phyloP scores from a whole-genome alignment of 2,888 invertebrate genomes.

The Hydraecia micacea region DNA sequence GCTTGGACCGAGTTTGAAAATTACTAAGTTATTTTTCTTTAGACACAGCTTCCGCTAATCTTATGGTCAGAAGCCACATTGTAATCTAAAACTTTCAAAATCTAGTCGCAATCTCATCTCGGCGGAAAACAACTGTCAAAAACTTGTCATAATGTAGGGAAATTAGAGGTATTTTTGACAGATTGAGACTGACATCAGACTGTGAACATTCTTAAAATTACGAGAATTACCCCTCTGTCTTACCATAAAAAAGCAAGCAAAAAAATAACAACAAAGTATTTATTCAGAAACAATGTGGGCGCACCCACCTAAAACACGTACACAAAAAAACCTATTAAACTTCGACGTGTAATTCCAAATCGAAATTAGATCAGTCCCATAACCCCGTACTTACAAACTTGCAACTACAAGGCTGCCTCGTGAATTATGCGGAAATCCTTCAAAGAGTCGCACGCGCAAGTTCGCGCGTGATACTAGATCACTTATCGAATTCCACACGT shows the following conservation, averaged over 20 bases:
- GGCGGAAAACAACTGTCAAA: too few species aligned
- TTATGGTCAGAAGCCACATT: too few species aligned
- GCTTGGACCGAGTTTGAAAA: background rate
- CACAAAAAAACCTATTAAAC: conserved; percentile 7
- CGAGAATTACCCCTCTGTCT: too few species aligned
- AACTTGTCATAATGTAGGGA: too few species aligned
- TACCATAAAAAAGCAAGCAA: background rate
- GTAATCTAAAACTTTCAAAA: too few species aligned
- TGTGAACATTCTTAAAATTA: too few species aligned
- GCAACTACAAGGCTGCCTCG: conserved; percentile 48
- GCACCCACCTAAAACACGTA: background rate
- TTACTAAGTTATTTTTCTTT: background rate
- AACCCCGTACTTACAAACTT: conserved; percentile 12
- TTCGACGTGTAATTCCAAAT: conserved; percentile 39
- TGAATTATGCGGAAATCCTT: conserved; percentile 71
- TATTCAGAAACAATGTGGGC: background rate
- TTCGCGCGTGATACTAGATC: conserved; percentile 68
- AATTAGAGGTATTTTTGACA: too few species aligned
- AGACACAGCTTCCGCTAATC: background rate
- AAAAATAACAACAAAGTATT: background rate
- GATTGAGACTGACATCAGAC: too few species aligned
- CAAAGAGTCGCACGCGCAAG: conserved; percentile 44
- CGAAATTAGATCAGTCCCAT: conserved; percentile 26
- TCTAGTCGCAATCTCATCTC: too few species aligned
- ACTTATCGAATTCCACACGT: conserved; percentile 70